Base-by-base conservation (phyloP, 1,140 invertebrate species). In the Sesamia nonagrioides region DNA sequence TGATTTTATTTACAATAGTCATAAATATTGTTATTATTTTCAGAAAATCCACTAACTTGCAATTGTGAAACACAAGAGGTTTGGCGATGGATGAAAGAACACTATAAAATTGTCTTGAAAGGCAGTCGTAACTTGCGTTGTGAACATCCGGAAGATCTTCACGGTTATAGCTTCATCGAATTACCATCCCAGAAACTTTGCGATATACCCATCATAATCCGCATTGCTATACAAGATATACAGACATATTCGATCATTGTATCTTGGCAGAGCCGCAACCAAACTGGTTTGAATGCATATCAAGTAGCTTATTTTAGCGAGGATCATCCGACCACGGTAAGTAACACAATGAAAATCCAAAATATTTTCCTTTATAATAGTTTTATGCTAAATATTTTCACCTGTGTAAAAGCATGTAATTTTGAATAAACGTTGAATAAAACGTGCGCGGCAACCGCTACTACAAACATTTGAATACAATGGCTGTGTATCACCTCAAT, bases 201-300 rank as follows among this genome's bases (percentile, higher is more conserved):
- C 89, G 97, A 98, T 76, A 95, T 97, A 68, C 98, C 98, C 6
- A 94, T 98, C 81, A 96, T 98, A 79, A 95, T 97, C 54, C 97
- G 97, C 90, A 95, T 99, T 33, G 97, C 97, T 77, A 97, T 98
- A 82, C 97, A 98, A 94, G 98, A 98, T 90, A 97, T 98, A 42
- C 97, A 98, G 92, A 97, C 98, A 2, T 98, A 97, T 92, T 98
- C 97, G n/a, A 97, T 98, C 42, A 95, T 98, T 71, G 97, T 98
- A 13, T 97, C 97, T 69, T 98, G 98, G 98, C 97, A 98, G 89
- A 98, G 97, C 82, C 96, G 98, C 83, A 98, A 98, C 95, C 97
- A 98, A 92, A 97, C 97, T 15, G 97, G 97, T 21, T 96, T 99
- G 73, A 97, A 97, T 83, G 98, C 97, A 66, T 99, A 98, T 90